Percentiles rank a stretch among this genome's conserved stretches.
phyloP scores from a whole-genome alignment of 2,797 vertebrate genomes.

The Pseudopleuronectes americanus region DNA sequence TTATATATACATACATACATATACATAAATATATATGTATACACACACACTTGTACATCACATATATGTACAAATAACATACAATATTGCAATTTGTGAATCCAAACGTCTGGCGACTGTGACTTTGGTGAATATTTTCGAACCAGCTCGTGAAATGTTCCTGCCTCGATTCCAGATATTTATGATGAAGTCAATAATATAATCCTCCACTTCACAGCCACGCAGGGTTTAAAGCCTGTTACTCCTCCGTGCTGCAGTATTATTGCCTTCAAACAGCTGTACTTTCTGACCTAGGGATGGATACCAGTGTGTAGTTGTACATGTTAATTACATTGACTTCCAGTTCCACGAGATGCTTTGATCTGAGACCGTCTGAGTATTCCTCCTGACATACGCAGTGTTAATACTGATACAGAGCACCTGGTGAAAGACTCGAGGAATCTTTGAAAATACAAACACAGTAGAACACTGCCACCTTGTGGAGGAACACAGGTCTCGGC shows the following conservation, averaged over 20 bases:
- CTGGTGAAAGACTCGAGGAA: slow-evolving; percentile 28
- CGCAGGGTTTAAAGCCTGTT: slow-evolving; percentile 14
- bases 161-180: slow-evolving; percentile 33
- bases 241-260: slow-evolving; percentile 30
- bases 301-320: slow-evolving; percentile 19
- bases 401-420: slow-evolving; percentile 60
- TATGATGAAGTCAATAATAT: slow-evolving; percentile 15
- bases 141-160: slow-evolving; percentile 26
- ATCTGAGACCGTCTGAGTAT: slow-evolving; percentile 23
- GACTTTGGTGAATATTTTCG: slow-evolving; percentile 53
- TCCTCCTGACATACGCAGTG: slow-evolving; percentile 57
- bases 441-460: slow-evolving; percentile 24
- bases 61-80: slow-evolving; percentile 82
- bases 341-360: slow-evolving; percentile 14
- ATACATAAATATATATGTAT: slow-evolving; percentile 72
- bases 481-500: slow-evolving; percentile 38
- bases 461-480: slow-evolving; percentile 72
- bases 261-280: slow-evolving; percentile 55
- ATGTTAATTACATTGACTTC: slow-evolving; percentile 26
- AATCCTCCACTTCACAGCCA: slow-evolving; percentile 16
- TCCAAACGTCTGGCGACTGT: slow-evolving; percentile 51
- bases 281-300: slow-evolving; percentile 15
- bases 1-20: slow-evolving; percentile 69
- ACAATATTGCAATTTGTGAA: slow-evolving; percentile 61
- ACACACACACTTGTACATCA: slow-evolving; percentile 71